Evolutionary conservation across 1,140 invertebrate species (phyloP).

Genomic region (Pogonomyrmex barbatus): DNA sequence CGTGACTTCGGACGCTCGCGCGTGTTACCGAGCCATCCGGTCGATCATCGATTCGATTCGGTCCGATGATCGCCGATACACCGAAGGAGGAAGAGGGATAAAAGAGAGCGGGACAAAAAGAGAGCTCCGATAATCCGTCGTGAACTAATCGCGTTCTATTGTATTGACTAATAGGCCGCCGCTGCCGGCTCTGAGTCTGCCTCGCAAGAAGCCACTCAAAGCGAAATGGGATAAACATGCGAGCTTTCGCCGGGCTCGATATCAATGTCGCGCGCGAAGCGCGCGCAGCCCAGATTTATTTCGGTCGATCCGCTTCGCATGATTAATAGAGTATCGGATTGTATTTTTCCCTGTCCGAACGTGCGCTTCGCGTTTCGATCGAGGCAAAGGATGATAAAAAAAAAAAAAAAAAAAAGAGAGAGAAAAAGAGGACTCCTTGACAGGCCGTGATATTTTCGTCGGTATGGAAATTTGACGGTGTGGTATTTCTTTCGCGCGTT

Average conservation of each 20-base stretch:
- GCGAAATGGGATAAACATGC: slow-evolving; percentile 46
- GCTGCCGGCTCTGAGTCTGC: neutral
- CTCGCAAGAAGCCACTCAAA: slow-evolving; percentile 25
- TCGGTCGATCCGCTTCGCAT: slow-evolving; percentile 42
- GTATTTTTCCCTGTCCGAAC: slow-evolving; percentile 55
- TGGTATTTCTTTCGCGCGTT: slow-evolving; percentile 37
- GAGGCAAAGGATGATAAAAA: neutral
- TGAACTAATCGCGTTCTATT: slow-evolving; percentile 54
- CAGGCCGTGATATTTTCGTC: slow-evolving; percentile 41
- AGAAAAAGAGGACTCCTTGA: slow-evolving; percentile 20
- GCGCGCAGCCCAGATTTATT: slow-evolving; percentile 39
- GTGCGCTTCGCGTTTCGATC: neutral
- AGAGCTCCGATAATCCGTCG: slow-evolving; percentile 22
- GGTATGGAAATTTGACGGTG: slow-evolving; percentile 47
- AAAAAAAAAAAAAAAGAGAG: neutral
- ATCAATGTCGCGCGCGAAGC: slow-evolving; percentile 27
- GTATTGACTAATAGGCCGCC: slow-evolving; percentile 45
- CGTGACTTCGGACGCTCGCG: slow-evolving; percentile 57
- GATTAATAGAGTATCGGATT: slow-evolving; percentile 57
- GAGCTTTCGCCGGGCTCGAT: slow-evolving; percentile 3
- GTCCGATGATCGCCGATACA: neutral
- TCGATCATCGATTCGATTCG: slow-evolving; percentile 9
- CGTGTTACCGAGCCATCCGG: neutral
- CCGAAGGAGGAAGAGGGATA: neutral
- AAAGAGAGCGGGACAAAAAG: neutral